Evolutionary conservation across 2,888 invertebrate genomes (phyloP).

Genomic region (Eretmocerus hayati): DNA sequence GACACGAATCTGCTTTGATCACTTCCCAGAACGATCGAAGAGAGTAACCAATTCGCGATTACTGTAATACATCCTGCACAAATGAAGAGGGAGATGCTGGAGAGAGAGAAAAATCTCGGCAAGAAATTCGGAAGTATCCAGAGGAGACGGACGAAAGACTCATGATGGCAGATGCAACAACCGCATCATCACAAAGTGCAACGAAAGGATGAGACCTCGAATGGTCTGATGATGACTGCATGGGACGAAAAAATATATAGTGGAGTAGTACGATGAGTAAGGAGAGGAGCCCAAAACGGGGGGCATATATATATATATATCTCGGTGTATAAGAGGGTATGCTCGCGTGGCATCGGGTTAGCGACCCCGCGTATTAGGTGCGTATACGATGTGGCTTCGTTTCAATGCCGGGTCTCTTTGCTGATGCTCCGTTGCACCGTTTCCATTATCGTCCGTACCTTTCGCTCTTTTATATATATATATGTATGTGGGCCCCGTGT

Average conservation of each 20-base stretch:
- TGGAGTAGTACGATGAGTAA: too few relatives aligned
- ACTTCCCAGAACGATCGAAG: constrained; percentile 4
- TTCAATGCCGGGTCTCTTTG: constrained; percentile 11
- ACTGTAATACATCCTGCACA: not conserved
- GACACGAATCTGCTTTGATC: too few relatives aligned
- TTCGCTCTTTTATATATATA: too few relatives aligned
- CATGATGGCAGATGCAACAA: too few relatives aligned
- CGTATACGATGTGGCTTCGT: constrained; percentile 13
- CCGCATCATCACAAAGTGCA: too few relatives aligned
- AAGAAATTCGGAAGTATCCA: too few relatives aligned
- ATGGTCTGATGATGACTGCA: too few relatives aligned
- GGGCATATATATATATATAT: too few relatives aligned
- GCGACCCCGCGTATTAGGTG: not conserved
- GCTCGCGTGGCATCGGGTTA: not conserved
- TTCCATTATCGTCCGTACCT: not conserved
- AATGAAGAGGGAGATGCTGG: too few relatives aligned
- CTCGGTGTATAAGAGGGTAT: not conserved
- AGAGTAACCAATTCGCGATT: not conserved
- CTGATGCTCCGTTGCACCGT: constrained; percentile 2
- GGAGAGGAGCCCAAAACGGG: not conserved
- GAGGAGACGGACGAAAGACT: not conserved
- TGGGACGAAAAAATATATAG: not conserved
- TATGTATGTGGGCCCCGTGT: too few relatives aligned
- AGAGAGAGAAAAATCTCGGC: too few relatives aligned
- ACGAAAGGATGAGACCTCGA: too few relatives aligned